Base-by-base conservation (phyloP, 2,113 vertebrate species). In the Syrmaticus mikado region DNA sequence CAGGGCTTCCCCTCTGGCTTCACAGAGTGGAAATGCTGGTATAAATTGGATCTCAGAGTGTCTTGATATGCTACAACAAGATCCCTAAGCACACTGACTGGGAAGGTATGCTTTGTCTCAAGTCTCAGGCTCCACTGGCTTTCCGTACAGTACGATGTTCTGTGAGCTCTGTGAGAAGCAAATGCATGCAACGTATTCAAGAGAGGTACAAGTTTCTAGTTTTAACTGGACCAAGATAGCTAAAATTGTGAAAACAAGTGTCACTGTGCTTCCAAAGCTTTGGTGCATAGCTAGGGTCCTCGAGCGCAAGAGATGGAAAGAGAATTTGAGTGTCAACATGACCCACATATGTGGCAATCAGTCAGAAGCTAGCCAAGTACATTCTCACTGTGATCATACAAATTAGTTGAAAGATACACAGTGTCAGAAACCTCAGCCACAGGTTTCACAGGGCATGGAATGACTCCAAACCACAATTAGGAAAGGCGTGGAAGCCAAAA, bases 31-130 rank as follows among this genome's bases (percentile, higher is more conserved):
- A 2, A 6, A 14, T 45, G 76, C 55, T 25, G 11, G 55, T 30
- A 53, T 60, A 32, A 85, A 80, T 92, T 43, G 32, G 13, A 27
- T 4, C 11, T 32, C 32, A 38, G 28, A 30, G 41, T 13, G 16
- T 62, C 30, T 6, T 3, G 43, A 62, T 46, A 55, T 60, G 61
- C 5, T 62, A 30, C 2, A 66, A 17, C 24, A 22, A 78, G 48
- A 20, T 34, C 0, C 0, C 19, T 58, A 13, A 50, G 20, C 20
- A 13, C 2, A 0, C 27, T 71, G 22, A 4, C 62, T 22, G 3
- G 9, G 28, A 24, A 53, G 10, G 18, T 3, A 1, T 13, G n/a
- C 7, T 78, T 20, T 4, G n/a, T 40, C 73, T 55, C 17, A 0
- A 16, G 10, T 46, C 15, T 74, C 40, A 22, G n/a, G 19, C 57